These are phyloP conservation scores for Colinus virginianus DNA, from an alignment of 2,113 vertebrate species.

Conservation along the genomic window DNA sequence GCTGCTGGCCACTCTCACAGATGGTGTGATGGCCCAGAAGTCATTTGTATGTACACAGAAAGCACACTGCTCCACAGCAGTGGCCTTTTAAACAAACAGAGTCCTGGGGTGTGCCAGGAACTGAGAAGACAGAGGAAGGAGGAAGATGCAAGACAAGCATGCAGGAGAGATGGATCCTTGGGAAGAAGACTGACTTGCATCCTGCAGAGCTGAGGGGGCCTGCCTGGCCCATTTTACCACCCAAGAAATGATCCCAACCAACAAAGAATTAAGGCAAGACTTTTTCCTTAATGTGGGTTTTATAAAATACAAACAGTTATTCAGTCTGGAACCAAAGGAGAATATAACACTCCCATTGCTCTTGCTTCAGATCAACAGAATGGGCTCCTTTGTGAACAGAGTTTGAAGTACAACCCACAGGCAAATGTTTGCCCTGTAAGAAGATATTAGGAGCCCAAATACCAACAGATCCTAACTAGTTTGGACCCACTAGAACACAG, in stretches of 20 bases:
- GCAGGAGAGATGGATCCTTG: not conserved
- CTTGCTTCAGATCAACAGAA: slow-evolving; percentile 17
- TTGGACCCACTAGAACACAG: not conserved
- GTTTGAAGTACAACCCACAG: slow-evolving; percentile 44
- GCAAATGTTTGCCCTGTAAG: slow-evolving; percentile 29
- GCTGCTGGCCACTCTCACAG: not conserved
- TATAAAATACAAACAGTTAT: slow-evolving; percentile 39
- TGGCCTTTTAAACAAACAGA: not conserved
- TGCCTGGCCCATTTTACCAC: not conserved
- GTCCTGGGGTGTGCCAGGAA: not conserved
- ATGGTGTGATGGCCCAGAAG: not conserved
- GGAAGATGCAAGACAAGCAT: not conserved
- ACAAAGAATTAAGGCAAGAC: not conserved
- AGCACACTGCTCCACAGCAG: not conserved
- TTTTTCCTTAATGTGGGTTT: slow-evolving; percentile 25
- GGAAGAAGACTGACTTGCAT: fast-evolving
- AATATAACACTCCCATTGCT: not conserved
- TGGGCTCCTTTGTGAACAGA: slow-evolving; percentile 9
- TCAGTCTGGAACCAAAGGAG: slow-evolving; percentile 20
- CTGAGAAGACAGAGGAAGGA: not conserved
- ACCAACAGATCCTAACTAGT: not conserved
- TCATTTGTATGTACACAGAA: not conserved
- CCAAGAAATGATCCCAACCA: not conserved
- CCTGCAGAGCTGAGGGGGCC: not conserved
- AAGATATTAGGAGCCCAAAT: not conserved